phyloP scores from a whole-genome alignment of 1,140 invertebrate species.

The Neelides sp. region DNA sequence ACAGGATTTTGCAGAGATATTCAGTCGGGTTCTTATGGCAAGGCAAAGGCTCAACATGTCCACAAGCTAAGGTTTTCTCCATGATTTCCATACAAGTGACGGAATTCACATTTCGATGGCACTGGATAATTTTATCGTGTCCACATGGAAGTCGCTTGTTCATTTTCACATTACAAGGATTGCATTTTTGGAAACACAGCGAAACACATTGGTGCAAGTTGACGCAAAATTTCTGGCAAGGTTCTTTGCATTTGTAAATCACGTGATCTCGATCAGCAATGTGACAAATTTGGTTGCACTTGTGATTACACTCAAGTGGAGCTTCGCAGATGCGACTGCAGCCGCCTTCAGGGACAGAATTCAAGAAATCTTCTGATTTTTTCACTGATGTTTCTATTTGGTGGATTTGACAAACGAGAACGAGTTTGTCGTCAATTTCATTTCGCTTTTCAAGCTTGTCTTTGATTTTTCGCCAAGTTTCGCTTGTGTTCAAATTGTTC shows the following conservation, averaged over 20 bases:
- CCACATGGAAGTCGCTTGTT: conserved; percentile 15
- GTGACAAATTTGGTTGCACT: conserved; percentile 32
- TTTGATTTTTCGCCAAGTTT: conserved; percentile 32
- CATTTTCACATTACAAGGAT: conserved; percentile 5
- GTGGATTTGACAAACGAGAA: conserved; percentile 31
- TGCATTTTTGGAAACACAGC: conserved; percentile 17
- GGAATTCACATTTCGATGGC: conserved; percentile 5
- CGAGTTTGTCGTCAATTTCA: conserved; percentile 33
- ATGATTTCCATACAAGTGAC: conserved; percentile 14
- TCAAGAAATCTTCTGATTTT: conserved; percentile 13
- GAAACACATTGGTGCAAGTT: conserved; percentile 20
- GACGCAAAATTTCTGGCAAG: conserved; percentile 16
- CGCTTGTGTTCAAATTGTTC: conserved; percentile 33
- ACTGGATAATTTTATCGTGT: conserved; percentile 13
- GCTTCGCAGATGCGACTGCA: conserved; percentile 19
- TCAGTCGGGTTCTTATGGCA: conserved; percentile 8
- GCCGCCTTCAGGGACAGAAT: conserved; percentile 23
- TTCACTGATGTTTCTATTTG: conserved; percentile 25
- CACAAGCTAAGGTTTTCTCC: conserved; percentile 15
- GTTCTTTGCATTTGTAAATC: conserved; percentile 17
- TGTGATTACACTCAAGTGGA: conserved; percentile 30
- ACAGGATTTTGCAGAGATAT: conserved; percentile 13
- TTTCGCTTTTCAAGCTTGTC: conserved; percentile 27
- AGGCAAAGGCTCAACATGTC: conserved; percentile 14
- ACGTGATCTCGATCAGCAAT: conserved; percentile 27